Evolutionary conservation across 2,797 vertebrate genomes (phyloP).

Genomic region (Hemibagrus guttatus): DNA sequence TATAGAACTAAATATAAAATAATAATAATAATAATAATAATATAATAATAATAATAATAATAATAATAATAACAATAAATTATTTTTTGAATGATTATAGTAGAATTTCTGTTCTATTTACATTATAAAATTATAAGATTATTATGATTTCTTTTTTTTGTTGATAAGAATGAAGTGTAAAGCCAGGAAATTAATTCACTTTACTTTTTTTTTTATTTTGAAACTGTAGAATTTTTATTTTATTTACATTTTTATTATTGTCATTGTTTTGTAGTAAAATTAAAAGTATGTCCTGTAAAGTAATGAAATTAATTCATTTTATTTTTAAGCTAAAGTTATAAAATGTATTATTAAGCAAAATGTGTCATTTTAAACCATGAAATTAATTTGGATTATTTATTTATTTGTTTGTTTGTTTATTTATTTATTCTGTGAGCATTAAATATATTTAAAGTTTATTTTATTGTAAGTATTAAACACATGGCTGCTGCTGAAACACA

Average conservation of each 20-base stretch:
- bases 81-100: background rate
- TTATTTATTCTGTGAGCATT: background rate
- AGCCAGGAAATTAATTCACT: background rate
- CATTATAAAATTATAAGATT: background rate
- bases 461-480: background rate
- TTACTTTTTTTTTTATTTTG: background rate
- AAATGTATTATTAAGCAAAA: background rate
- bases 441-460: background rate
- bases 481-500: background rate
- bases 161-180: background rate
- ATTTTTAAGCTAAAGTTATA: background rate
- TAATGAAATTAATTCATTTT: background rate
- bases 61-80: background rate
- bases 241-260: background rate
- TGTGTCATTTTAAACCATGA: too few species aligned
- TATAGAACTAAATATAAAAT: background rate
- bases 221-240: background rate
- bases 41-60: background rate
- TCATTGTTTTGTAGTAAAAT: background rate
- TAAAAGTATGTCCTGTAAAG: background rate
- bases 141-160: background rate
- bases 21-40: background rate
- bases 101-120: background rate
- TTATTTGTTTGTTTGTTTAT: background rate
- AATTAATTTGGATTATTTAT: background rate